Evolutionary conservation across 2,113 vertebrate species (phyloP), one percentile per base, ranked within the genome.

Genomic region (Theropithecus gelada): DNA sequence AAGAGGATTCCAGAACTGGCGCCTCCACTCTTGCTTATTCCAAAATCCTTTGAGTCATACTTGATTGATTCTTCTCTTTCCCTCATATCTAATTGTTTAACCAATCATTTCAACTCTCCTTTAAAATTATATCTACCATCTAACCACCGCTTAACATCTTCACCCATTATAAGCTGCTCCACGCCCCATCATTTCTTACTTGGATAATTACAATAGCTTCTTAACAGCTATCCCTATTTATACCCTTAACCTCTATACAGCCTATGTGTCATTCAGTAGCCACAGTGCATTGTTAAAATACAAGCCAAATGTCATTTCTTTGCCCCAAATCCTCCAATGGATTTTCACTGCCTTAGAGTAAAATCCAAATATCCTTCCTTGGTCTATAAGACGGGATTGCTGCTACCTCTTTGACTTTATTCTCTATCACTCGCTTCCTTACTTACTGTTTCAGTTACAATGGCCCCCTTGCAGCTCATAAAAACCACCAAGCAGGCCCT

Each of bases 171-270:
- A 84, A 79, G 7, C 43, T 93, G 68, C 85, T 59, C 43, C 72
- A 97, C 7, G 14, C 95, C 81, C 80, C 90, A 95, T 88, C 75
- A 96, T 92, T 97, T 97, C 88, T 97, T 84, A 93, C n/a, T 85
- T 92, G 84, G 79, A 88, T 93, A 96, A 96, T 97, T 97, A 70
- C 27, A 90, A 52, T 68, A 68, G 68, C 43, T 40, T 97, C 61
- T 57, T 84, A 90, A 64, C 27, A 85, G 50, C 72, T 90, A 76
- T 48, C 59, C 50, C 20, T 86, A 22, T 80, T 86, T 75, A 76
- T 23, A 84, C 23, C 8, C 32, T 76, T 45, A 79, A 79, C 2
- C 18, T 80, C 66, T 88, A 45, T 82, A 82, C 27, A 45, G 38
- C 66, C 8, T 79, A 22, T 38, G 81, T 48, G 32, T 1, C 57